Conservation (phyloP, 2,888 invertebrate species). For the Pogonocherus hispidulus region DNA sequence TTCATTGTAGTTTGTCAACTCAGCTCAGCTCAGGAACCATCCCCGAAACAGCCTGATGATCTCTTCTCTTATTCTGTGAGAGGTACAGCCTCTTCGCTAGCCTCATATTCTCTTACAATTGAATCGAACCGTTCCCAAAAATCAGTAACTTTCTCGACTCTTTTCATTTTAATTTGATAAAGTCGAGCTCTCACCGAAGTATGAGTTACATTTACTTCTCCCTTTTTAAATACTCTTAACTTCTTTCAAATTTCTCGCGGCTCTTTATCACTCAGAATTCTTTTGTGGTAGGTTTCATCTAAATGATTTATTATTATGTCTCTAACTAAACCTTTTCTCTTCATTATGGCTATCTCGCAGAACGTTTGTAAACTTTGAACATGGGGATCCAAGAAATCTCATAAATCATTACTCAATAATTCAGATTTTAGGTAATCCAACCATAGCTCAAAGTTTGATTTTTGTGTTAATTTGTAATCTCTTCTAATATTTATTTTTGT, state of each 20-base stretch:
- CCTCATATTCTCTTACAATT: slow-evolving; percentile 33
- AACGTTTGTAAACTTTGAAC: background rate
- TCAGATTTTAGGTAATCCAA: background rate
- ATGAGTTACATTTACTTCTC: slow-evolving; percentile 26
- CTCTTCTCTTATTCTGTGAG: slow-evolving; percentile 27
- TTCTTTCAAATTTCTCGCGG: background rate
- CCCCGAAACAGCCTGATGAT: slow-evolving; percentile 31
- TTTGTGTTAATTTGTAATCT: background rate
- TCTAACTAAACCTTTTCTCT: background rate
- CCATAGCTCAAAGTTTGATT: background rate
- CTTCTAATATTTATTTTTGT: too few relatives aligned
- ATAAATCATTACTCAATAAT: background rate
- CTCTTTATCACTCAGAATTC: background rate
- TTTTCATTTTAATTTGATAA: slow-evolving; percentile 25
- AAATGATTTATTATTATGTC: background rate
- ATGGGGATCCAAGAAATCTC: background rate
- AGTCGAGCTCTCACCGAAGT: slow-evolving; percentile 22
- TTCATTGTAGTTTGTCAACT: too few relatives aligned
- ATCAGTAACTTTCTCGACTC: slow-evolving; percentile 23
- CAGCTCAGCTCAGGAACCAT: too few relatives aligned
- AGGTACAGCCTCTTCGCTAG: slow-evolving; percentile 27
- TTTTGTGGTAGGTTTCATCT: background rate
- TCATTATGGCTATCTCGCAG: background rate
- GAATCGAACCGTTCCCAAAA: slow-evolving; percentile 28
- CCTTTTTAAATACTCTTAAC: slow-evolving; percentile 20